Evolutionary conservation across 92 coral and sea anemone genomes (phyloP).

Genomic region (Palythoa grandiflora): DNA sequence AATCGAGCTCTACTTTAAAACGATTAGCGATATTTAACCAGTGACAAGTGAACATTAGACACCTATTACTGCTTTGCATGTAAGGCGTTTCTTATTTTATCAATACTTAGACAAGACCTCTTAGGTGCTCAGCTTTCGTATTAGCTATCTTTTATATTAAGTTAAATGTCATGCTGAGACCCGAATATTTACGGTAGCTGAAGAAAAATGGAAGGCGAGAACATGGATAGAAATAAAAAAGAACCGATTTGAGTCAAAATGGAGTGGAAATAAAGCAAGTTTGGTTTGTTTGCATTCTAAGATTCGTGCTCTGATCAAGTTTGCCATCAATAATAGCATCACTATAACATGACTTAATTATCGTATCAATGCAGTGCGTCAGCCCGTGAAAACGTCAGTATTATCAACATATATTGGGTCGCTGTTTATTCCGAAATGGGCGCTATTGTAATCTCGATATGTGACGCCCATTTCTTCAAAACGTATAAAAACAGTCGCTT

Average conservation of each 20-base stretch:
- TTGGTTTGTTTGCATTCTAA: neutral
- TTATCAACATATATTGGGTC: constrained; percentile 11
- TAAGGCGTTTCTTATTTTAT: constrained; percentile 16
- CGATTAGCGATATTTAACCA: neutral
- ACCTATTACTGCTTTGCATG: neutral
- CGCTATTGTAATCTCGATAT: constrained; percentile 17
- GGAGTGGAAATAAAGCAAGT: constrained; percentile 2
- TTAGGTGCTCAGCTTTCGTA: neutral
- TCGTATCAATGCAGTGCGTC: constrained; percentile 29
- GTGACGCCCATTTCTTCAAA: constrained; percentile 44
- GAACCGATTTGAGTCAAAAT: neutral
- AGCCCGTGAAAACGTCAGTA: neutral
- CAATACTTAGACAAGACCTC: constrained; percentile 6
- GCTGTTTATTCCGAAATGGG: constrained; percentile 35
- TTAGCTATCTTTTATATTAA: constrained; percentile 12
- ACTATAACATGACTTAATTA: constrained; percentile 30
- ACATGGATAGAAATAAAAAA: neutral
- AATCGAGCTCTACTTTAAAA: neutral
- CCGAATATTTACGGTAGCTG: neutral
- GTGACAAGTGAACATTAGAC: constrained; percentile 28
- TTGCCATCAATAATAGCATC: constrained; percentile 4
- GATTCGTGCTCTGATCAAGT: neutral
- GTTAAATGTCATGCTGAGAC: constrained; percentile 18
- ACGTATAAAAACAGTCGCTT: constrained; percentile 44
- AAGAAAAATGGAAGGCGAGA: neutral